Evolutionary conservation across 2,113 vertebrate genomes (phyloP).

Genomic region (Ophthalmolycus amberensis): DNA sequence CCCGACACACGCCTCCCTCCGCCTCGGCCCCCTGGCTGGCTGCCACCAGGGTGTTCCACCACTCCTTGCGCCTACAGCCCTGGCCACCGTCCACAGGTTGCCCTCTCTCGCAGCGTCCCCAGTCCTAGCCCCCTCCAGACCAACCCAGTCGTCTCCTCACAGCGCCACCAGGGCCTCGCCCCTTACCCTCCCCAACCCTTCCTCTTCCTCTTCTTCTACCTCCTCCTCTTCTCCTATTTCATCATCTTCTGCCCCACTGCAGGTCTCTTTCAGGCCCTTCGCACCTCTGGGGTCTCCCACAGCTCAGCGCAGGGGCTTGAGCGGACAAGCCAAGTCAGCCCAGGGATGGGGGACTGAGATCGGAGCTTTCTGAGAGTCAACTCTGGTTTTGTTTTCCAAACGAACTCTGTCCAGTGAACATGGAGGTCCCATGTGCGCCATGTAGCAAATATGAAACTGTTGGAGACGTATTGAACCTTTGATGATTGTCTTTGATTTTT

Average conservation of each 20-base stretch:
- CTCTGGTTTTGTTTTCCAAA: slow-evolving; percentile 31
- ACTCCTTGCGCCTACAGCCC: slow-evolving; percentile 75
- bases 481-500: slow-evolving; percentile 51
- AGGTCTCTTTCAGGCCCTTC: slow-evolving; percentile 83
- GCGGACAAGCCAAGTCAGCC: slow-evolving; percentile 78
- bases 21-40: slow-evolving; percentile 77
- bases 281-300: slow-evolving; percentile 79
- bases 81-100: slow-evolving; percentile 72
- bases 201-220: slow-evolving; percentile 66
- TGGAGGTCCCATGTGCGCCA: slow-evolving; percentile 36
- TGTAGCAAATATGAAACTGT: slow-evolving; percentile 45
- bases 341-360: slow-evolving; percentile 91
- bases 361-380: slow-evolving; percentile 89
- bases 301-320: slow-evolving; percentile 74
- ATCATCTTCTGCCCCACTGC: slow-evolving; percentile 63
- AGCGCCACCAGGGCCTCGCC: slow-evolving; percentile 80
- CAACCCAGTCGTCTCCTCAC: slow-evolving; percentile 77
- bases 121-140: slow-evolving; percentile 65
- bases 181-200: slow-evolving; percentile 67
- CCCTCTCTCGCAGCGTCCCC: slow-evolving; percentile 73
- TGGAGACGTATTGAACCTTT: slow-evolving; percentile 37
- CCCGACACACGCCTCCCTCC: slow-evolving; percentile 77
- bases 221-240: slow-evolving; percentile 67
- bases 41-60: slow-evolving; percentile 75
- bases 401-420: slow-evolving; percentile 48